Base-by-base conservation (phyloP, 2,888 invertebrate genomes). In the Loripinus fragilis region DNA sequence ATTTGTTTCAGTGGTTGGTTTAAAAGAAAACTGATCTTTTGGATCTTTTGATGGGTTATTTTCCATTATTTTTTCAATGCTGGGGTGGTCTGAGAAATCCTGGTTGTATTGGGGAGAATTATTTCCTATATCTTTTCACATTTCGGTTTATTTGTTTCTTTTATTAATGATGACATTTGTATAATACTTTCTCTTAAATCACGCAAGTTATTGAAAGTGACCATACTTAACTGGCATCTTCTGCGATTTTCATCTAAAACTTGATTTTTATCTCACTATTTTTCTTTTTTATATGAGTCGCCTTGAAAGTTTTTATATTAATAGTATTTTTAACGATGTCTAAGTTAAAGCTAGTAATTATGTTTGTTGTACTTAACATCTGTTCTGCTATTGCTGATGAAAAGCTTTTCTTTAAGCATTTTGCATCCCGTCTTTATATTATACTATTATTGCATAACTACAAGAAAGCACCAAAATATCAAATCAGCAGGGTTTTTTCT, bases 381-480 rank as follows among this genome's bases (percentile, higher is more conserved):
- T 60, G 60, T 60, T 60, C 60, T 20, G 60, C 60, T 28, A 60
- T 33, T 60, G 52, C 52, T 52, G 25, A 52, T n/a, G n/a, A n/a
- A n/a, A n/a, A 25, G 52, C 25, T 7, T 52, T 52, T 52, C 10
- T 52, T 52, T 52, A 25, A 52, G 52, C 52, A 3, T 20, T 52
- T 25, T 52, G 52, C 25, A 52, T 8, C 25, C 52, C 52, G 7
- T 25, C 3, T 52, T 52, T 52, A 52, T 52, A 52, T 52, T 52
- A 52, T 25, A 25, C 23, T 52, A 52, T n/a, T 52, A 52, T 52
- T 52, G 52, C 52, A 52, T 52, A 52, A 52, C 52, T 25, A 52
- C 25, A 25, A 52, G 23, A 52, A 52, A 52, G 20, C 52, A 25
- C 52, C 52, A 52, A 52, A 52, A 52, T 25, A 52, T 25, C 23